Percentiles rank a stretch among this genome's conserved stretches.
phyloP scores from a whole-genome alignment of 2,888 invertebrate species.

The Tineola bisselliella region DNA sequence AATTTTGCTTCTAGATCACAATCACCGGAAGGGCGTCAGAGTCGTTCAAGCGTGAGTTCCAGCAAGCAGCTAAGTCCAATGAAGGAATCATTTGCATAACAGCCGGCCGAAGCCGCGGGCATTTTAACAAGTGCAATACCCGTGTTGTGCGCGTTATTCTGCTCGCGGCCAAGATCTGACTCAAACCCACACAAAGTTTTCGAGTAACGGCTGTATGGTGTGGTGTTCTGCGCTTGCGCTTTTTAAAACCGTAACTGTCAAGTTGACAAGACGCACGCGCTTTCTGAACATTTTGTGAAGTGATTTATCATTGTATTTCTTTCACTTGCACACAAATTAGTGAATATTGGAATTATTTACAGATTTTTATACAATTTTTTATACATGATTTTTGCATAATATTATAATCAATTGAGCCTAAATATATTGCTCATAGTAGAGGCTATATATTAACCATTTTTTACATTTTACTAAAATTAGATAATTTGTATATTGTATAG shows the following conservation, averaged over 20 bases:
- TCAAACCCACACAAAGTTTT: background rate
- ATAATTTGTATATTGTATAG: background rate
- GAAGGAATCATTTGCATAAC: constrained; percentile 59
- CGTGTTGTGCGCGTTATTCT: constrained; percentile 51
- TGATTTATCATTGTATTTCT: background rate
- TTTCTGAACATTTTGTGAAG: background rate
- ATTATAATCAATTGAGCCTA: background rate
- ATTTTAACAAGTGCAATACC: constrained; percentile 40
- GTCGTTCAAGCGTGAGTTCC: constrained; percentile 46
- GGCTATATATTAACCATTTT: background rate
- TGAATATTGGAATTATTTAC: background rate
- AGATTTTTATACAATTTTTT: background rate
- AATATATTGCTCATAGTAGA: background rate
- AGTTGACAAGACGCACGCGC: background rate
- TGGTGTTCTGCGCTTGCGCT: background rate
- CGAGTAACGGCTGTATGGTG: constrained; percentile 2
- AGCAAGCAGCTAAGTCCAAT: constrained; percentile 44
- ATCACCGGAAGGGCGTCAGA: constrained; percentile 49
- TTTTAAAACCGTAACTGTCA: background rate
- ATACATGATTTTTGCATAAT: background rate
- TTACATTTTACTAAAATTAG: background rate
- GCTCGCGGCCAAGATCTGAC: constrained; percentile 40
- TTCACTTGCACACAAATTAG: background rate
- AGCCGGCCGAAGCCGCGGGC: constrained; percentile 40
- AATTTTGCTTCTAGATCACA: constrained; percentile 34